A percentile compares a stretch with the other conserved stretches of the same genome.
Conservation (phyloP, 2,797 vertebrate species). For the Heteromormyrus szaboi region DNA sequence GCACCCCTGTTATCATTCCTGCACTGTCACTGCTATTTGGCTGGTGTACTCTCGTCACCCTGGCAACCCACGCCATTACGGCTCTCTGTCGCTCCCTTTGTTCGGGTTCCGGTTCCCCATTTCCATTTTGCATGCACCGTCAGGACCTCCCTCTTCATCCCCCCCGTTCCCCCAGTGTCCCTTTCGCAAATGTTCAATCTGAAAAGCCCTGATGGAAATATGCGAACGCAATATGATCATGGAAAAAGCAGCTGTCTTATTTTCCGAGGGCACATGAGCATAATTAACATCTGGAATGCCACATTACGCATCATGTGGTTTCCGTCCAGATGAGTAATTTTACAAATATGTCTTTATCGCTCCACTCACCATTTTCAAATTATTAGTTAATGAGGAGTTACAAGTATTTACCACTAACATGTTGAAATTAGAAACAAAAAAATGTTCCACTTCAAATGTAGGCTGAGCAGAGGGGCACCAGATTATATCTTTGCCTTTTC, state of each 20-base stretch:
- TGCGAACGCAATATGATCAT: neutral
- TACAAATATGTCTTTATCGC: slow-evolving; percentile 19
- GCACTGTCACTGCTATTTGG: neutral
- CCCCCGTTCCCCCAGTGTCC: slow-evolving; percentile 12
- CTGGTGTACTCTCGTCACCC: slow-evolving; percentile 1
- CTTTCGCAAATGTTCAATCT: neutral
- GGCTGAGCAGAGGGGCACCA: neutral
- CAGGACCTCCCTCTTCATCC: slow-evolving; percentile 6
- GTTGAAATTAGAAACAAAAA: neutral
- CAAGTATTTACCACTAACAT: slow-evolving; percentile 16
- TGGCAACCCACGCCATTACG: slow-evolving; percentile 12
- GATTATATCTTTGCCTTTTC: neutral
- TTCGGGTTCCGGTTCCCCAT: neutral
- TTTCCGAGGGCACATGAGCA: slow-evolving; percentile 27
- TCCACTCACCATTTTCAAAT: slow-evolving; percentile 7
- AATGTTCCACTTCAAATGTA: neutral
- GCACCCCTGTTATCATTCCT: neutral
- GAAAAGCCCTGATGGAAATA: neutral
- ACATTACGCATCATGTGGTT: neutral
- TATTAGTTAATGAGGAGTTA: slow-evolving; percentile 7
- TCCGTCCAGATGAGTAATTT: slow-evolving; percentile 9
- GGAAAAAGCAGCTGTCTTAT: neutral
- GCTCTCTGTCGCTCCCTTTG: neutral
- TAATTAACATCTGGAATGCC: slow-evolving; percentile 13
- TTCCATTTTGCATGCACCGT: slow-evolving; percentile 34